Conservation (phyloP, 2,113 vertebrate genomes). For the Neomonachus schauinslandi region DNA sequence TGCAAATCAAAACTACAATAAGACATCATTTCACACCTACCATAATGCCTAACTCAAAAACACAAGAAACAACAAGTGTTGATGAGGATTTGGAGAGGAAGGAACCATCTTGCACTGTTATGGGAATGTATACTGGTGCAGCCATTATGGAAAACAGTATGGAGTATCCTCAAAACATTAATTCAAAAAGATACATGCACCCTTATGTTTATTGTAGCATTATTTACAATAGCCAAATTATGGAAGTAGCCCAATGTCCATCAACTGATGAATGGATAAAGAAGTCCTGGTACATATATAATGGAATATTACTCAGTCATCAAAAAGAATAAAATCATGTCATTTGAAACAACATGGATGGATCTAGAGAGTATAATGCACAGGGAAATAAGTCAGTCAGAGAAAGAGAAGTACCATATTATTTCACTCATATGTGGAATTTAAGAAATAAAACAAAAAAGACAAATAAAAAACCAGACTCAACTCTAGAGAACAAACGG, state of each 20-base stretch:
- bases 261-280: not conserved
- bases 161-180: not conserved
- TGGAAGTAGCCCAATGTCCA: not conserved
- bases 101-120: not conserved
- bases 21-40: not conserved
- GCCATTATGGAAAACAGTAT: not conserved
- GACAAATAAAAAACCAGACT: not conserved
- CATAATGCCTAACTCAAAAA: not conserved
- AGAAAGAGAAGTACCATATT: not conserved
- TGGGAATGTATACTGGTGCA: not conserved
- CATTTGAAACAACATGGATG: not conserved
- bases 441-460: not conserved
- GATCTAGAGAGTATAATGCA: not conserved
- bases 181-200: not conserved
- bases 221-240: not conserved
- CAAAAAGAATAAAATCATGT: not conserved
- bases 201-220: not conserved
- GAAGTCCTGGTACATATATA: not conserved
- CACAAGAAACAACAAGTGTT: not conserved
- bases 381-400: not conserved
- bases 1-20: not conserved
- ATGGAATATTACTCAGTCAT: not conserved
- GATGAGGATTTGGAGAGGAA: not conserved
- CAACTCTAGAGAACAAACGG: not conserved
- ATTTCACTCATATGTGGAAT: not conserved